Evolutionary conservation across 2,113 vertebrate species (phyloP).

Genomic region (Phyllopteryx taeniolatus): DNA sequence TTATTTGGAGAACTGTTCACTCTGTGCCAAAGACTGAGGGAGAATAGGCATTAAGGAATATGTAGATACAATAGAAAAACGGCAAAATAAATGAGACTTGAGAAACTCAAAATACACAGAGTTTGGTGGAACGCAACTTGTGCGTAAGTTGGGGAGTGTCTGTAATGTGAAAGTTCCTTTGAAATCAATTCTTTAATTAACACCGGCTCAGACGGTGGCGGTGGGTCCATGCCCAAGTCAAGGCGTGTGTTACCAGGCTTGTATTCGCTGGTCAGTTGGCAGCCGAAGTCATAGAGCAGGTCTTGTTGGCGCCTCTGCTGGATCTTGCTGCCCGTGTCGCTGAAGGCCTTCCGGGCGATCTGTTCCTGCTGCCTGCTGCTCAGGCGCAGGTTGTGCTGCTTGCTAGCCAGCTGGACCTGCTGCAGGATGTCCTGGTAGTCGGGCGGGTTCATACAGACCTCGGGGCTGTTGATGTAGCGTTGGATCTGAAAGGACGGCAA

Average conservation of each 20-base stretch:
- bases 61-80: too few species aligned
- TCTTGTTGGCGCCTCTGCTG: constrained; percentile 86
- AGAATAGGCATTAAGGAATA: too few species aligned
- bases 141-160: too few species aligned
- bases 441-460: constrained; percentile 74
- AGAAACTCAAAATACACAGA: too few species aligned
- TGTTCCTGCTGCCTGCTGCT: constrained; percentile 73
- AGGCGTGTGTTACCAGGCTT: constrained; percentile 68
- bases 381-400: constrained; percentile 75
- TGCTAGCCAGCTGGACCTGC: constrained; percentile 75
- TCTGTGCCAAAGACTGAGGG: too few species aligned
- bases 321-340: constrained; percentile 79
- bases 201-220: neutral
- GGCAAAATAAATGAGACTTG: too few species aligned
- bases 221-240: neutral
- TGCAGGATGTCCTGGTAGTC: constrained; percentile 83
- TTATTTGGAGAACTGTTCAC: too few species aligned
- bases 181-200: neutral
- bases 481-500: constrained; percentile 67
- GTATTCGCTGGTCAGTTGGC: constrained; percentile 83
- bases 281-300: constrained; percentile 90
- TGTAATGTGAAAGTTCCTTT: too few species aligned
- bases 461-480: constrained; percentile 82
- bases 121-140: too few species aligned
- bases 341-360: constrained; percentile 84